Percentiles rank a stretch among this genome's conserved stretches.
Evolutionary conservation across 2,797 vertebrate species (phyloP).

Genomic region (Setipinna tenuifilis): DNA sequence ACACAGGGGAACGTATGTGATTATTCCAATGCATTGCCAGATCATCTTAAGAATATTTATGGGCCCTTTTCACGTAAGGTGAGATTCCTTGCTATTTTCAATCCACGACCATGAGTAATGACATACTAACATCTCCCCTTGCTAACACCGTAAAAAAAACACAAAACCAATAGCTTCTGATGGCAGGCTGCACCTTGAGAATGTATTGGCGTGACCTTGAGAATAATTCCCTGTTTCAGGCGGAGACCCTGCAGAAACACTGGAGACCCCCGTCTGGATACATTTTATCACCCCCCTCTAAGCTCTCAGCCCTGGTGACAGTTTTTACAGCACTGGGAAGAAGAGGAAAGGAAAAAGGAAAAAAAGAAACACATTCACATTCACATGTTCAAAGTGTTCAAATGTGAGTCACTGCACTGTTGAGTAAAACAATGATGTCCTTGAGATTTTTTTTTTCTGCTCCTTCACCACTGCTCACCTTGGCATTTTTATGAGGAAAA

Average conservation of each 20-base stretch:
- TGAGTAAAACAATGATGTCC: not conserved
- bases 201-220: conserved; percentile 7
- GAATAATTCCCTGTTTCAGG: conserved; percentile 8
- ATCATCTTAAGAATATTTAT: not conserved
- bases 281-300: not conserved
- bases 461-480: conserved; percentile 50
- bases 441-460: not conserved
- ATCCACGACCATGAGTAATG: not conserved
- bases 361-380: not conserved
- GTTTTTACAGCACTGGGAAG: not conserved
- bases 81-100: not conserved
- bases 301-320: not conserved
- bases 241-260: not conserved
- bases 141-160: not conserved
- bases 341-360: not conserved
- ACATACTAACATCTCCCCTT: not conserved
- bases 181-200: conserved; percentile 3
- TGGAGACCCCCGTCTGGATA: not conserved
- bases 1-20: not conserved
- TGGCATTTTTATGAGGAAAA: conserved; percentile 12
- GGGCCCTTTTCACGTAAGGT: not conserved
- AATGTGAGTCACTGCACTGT: not conserved
- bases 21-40: not conserved
- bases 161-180: not conserved
- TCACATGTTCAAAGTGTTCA: not conserved